Base-by-base conservation (phyloP, 2,113 vertebrate species). In the Polypterus senegalus region DNA sequence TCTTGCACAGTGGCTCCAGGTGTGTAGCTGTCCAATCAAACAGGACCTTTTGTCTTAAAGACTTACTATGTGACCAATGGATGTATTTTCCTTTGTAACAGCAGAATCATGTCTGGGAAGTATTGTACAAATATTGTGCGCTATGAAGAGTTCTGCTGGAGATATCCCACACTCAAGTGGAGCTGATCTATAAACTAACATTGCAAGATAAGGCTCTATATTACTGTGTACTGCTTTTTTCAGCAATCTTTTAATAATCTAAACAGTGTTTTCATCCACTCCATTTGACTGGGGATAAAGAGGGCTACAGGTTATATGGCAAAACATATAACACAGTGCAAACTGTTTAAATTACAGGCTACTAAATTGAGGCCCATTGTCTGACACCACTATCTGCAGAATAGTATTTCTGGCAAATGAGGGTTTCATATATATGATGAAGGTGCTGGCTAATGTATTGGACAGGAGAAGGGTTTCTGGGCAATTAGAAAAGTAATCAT, bases 131-230 rank as follows among this genome's bases (percentile, higher is more conserved):
- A 66, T 46, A 45, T 65, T 65, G n/a, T 53, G 8, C 5, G 60
- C 63, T 63, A 65, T 67, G 47, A 70, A 57, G 52, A 67, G 49
- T 67, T 65, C 60, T 4, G 46, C 69, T 9, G 48, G 62, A 52
- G 58, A 63, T 43, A 58, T 49, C 7, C 56, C 44, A 65, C 61
- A 58, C 9, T 65, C 67, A 27, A 62, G 10, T 51, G 57, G 60
- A 47, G 56, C 61, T 49, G 57, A 51, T 43, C 67, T 10, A 56
- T 69, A 69, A 7, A 57, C 63, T 2, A 69, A 46, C 44, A 63
- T 9, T 46, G 64, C 48, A 11, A 69, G 43, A 46, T 66, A 61
- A 27, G 66, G 55, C 4, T 68, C 54, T 59, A 49, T 51, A 6
- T 48, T 7, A 5, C 3, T 49, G 7, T 64, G 57, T 10, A 5